Conservation (phyloP, 2,888 invertebrate genomes). For the Hydriomena furcata region DNA sequence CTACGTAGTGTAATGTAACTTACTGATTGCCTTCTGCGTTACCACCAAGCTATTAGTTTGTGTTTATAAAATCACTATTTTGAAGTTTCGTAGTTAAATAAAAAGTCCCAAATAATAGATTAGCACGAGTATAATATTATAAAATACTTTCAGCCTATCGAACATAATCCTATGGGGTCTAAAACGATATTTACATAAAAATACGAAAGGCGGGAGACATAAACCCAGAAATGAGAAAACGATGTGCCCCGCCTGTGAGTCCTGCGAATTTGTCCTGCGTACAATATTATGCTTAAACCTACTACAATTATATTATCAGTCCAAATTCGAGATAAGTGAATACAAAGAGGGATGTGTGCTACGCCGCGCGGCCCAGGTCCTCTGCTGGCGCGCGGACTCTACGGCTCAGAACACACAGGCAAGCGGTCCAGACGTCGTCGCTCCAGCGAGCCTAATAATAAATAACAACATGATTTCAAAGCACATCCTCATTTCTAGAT, state of each 20-base stretch:
- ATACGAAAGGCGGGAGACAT: slow-evolving; percentile 65
- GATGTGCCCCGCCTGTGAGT: slow-evolving; percentile 44
- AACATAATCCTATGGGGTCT: slow-evolving; percentile 78
- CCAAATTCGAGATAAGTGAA: slow-evolving; percentile 41
- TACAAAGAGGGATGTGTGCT: slow-evolving; percentile 43
- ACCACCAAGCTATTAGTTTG: neutral
- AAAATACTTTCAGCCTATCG: slow-evolving; percentile 81
- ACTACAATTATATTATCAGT: slow-evolving; percentile 34
- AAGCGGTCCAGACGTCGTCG: slow-evolving; percentile 16
- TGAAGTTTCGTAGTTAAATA: slow-evolving; percentile 34
- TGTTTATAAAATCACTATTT: neutral
- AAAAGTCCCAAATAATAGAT: slow-evolving; percentile 48
- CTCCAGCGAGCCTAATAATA: slow-evolving; percentile 26
- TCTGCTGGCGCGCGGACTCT: slow-evolving; percentile 46
- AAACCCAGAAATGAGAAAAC: slow-evolving; percentile 53
- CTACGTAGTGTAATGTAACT: neutral
- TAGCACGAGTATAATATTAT: slow-evolving; percentile 79
- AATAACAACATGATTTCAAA: slow-evolving; percentile 29
- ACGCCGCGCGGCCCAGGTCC: slow-evolving; percentile 48
- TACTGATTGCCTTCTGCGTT: neutral
- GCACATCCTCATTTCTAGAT: slow-evolving; percentile 42
- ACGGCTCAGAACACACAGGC: slow-evolving; percentile 31
- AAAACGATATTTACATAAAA: slow-evolving; percentile 76
- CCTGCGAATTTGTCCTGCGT: slow-evolving; percentile 40
- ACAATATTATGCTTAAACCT: slow-evolving; percentile 47